Evolutionary conservation across 1,140 invertebrate genomes (phyloP).

Genomic region (Cyclina sinensis): DNA sequence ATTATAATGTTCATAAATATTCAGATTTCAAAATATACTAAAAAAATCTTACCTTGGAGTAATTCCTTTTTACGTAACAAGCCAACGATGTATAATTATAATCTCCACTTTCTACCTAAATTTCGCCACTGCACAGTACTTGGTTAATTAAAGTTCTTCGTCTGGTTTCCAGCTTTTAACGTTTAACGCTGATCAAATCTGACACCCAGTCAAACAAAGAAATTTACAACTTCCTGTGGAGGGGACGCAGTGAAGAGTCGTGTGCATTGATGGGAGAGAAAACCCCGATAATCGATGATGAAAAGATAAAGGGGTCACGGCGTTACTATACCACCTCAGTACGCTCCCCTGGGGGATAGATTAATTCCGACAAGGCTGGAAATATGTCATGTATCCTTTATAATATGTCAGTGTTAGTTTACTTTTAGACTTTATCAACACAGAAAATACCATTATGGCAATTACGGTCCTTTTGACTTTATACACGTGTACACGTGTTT

Average conservation of each 20-base stretch:
- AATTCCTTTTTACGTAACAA: no score
- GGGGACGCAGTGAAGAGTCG: not conserved
- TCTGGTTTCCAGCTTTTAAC: not conserved
- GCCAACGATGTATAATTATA: no score
- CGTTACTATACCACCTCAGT: no score
- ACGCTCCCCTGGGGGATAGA: not conserved
- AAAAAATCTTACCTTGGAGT: no score
- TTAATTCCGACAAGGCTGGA: not conserved
- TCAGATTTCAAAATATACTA: no score
- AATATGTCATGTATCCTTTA: not conserved
- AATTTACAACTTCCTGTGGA: not conserved
- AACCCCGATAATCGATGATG: slow-evolving; percentile 5
- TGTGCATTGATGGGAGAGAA: not conserved
- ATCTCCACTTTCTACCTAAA: no score
- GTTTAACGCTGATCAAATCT: not conserved
- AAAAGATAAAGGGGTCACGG: not conserved
- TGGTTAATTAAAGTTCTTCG: not conserved
- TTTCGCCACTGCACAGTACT: no score
- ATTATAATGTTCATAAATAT: no score
- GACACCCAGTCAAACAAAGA: slow-evolving; percentile 25
- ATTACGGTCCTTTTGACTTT: no score
- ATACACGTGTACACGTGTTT: no score
- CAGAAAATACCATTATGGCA: no score
- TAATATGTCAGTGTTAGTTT: not conserved
- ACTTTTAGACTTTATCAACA: no score